These are phyloP conservation scores for Pocillopora verrucosa DNA, from an alignment of 64 coral and sea anemone species.

Conservation along the genomic window DNA sequence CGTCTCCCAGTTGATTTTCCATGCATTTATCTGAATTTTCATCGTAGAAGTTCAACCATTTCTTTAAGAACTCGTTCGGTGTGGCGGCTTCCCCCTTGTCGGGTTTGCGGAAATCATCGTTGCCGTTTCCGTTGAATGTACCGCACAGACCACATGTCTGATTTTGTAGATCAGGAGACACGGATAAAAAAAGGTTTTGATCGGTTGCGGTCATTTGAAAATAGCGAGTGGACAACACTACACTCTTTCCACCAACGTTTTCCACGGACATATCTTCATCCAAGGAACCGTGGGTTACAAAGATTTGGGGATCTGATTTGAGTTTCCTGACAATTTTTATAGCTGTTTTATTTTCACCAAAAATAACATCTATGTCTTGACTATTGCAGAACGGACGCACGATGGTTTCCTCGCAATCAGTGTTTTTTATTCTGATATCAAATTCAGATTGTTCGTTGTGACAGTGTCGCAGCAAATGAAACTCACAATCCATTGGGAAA, in stretches of 20 bases:
- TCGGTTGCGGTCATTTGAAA: conserved; percentile 1
- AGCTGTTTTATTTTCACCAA: not conserved
- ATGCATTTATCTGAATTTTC: not conserved
- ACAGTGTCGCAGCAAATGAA: not conserved
- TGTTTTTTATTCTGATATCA: not conserved
- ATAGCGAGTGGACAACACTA: not conserved
- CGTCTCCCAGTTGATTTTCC: not conserved
- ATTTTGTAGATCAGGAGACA: no score
- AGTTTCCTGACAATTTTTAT: not conserved
- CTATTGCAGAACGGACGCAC: not conserved
- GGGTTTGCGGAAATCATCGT: not conserved
- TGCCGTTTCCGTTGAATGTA: not conserved
- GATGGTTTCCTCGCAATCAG: not conserved
- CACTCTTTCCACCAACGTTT: not conserved
- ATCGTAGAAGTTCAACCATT: not conserved
- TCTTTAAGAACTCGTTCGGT: not conserved
- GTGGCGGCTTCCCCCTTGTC: not conserved
- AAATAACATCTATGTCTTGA: not conserved
- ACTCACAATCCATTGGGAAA: not conserved
- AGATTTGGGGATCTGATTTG: not conserved
- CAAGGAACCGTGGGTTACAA: not conserved
- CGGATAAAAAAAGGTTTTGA: not conserved
- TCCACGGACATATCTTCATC: not conserved
- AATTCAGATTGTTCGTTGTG: not conserved
- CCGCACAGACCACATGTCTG: conserved; percentile 33